These are phyloP conservation scores for Plectrocnemia conspersa DNA, from an alignment of 1,140 invertebrate species.

Conservation along the genomic window DNA sequence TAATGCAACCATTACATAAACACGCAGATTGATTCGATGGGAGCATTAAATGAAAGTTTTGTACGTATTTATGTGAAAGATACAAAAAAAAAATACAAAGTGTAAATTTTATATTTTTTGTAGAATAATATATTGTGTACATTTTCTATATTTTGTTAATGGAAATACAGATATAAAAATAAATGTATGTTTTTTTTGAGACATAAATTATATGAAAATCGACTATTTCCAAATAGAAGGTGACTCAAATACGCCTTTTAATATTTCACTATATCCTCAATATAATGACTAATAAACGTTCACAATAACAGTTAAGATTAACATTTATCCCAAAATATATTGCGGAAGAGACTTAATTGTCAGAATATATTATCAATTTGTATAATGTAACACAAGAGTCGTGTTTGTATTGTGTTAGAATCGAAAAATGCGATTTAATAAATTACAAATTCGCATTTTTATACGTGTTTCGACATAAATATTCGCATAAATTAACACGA, in stretches of 20 bases:
- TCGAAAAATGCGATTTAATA: constrained; percentile 4
- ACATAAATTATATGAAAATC: too few relatives aligned
- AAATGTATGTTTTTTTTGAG: too few relatives aligned
- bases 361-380: constrained; percentile 25
- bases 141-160: too few relatives aligned
- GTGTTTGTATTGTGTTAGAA: constrained; percentile 4
- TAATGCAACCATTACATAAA: too few relatives aligned
- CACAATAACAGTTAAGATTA: constrained; percentile 25
- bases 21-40: too few relatives aligned
- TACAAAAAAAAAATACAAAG: too few relatives aligned
- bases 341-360: constrained; percentile 11
- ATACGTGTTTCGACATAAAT: constrained; percentile 3
- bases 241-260: constrained; percentile 5
- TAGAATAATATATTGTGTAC: too few relatives aligned
- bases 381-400: constrained; percentile 23
- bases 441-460: background rate
- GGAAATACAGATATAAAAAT: too few relatives aligned
- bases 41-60: too few relatives aligned
- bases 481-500: background rate
- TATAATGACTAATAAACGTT: constrained; percentile 23
- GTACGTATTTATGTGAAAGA: too few relatives aligned
- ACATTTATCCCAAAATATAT: constrained; percentile 18
- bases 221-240: too few relatives aligned
- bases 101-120: too few relatives aligned
- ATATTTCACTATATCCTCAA: constrained; percentile 23